Evolutionary conservation across 1,140 invertebrate genomes (phyloP), one percentile per base, ranked within the genome.

Genomic region (Drosophila bipectinata): DNA sequence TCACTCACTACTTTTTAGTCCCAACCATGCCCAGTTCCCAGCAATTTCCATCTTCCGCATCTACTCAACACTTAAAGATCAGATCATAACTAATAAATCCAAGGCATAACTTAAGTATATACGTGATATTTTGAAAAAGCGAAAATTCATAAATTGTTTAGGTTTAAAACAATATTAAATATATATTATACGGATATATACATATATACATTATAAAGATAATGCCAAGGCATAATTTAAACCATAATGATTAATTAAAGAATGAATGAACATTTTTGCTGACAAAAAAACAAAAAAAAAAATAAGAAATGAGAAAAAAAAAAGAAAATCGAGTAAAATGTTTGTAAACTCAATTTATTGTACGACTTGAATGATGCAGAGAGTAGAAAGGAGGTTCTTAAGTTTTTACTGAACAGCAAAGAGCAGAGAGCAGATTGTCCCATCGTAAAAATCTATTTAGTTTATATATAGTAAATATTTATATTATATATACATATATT

Each of bases 41-140:
- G 75, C 76, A 78, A 72, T 79, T 58, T 72, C 49, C 49, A 59
- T 78, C 75, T 78, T 73, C 66, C 67, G 68, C 59, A 77, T 68
- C 18, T 18, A 79, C 55, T 78, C 47, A 66, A 55, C 55, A 56
- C 45, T 59, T 24, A 54, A 54, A 59, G 54, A 72, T 55, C 34
- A 71, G 51, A 68, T 62, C 72, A 76, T 75, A 71, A 80, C 61
- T 78, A 84, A 85, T 79, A 85, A 90, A 89, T 78, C 80, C 85
- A 89, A 90, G 85, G 84, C 85, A 89, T 89, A 89, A 89, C 87
- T 90, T 89, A 89, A 89, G 85, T 89, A 89, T 89, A 89, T 89
- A 90, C 84, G 85, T 85, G 82, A 85, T 85, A 85, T 85, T 85
- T 85, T 85, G 83, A 85, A 87, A 82, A 82, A 67, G 77, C 78